Evolutionary conservation across 2,113 vertebrate genomes (phyloP), one percentile per base, ranked within the genome.

Genomic region (Epinephelus fuscoguttatus): DNA sequence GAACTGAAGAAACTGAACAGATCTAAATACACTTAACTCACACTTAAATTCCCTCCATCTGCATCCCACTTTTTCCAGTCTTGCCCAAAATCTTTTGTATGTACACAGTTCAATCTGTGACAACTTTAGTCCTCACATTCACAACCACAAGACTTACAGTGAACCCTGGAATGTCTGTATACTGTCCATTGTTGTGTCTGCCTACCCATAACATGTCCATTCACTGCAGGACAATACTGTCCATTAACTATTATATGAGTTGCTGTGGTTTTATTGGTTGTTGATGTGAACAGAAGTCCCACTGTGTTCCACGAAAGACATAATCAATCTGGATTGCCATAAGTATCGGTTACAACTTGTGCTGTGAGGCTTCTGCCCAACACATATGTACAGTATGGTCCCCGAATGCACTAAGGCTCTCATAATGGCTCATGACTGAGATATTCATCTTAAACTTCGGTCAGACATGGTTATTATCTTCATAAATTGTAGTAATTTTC

Each of bases 201-300:
- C 70, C 84, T 67, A 72, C 77, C 47, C 82, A 87, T 89, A 84
- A 57, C 61, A 81, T 56, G 67, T 50, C 70, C 78, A 85, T 92
- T 92, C 88, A 84, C 71, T 76, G 33, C 75, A 56, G 87, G 52
- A 92, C 88, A 92, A 91, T 90, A 78, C 63, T 64, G 78, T 78
- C 83, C 70, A 87, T 89, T 91, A 87, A 90, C 78, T 70, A 82
- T 83, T 84, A 80, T 84, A 74, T 78, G 81, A 75, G n/a, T 78
- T 70, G 70, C 85, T 89, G 84, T 74, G 74, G 74, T 91, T 92
- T 90, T 88, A 81, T 81, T 81, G 81, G 81, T 82, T 78, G 88
- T 73, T 82, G 75, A 81, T 82, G 56, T 86, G 84, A 84, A 92
- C 60, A 82, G 63, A 71, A 74, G 75, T 86, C 63, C 75, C 73